Conservation (phyloP, 2,797 vertebrate species). For the Oreochromis grahami region DNA sequence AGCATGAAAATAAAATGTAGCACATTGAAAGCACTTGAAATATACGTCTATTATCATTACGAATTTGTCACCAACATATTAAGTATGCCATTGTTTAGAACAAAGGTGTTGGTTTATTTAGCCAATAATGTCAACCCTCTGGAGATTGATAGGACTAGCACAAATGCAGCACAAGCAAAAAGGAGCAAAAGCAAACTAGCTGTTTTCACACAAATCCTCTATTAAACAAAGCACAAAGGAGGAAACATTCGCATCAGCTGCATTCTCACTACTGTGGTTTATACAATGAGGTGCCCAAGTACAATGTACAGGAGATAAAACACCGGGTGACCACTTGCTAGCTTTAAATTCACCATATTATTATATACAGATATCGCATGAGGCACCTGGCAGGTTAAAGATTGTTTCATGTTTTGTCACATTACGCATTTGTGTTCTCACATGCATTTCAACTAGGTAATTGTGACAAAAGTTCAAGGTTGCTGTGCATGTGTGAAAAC, state of each 20-base stretch:
- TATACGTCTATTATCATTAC: slow-evolving; percentile 1
- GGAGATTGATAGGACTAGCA: background rate
- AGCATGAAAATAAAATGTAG: slow-evolving; percentile 66
- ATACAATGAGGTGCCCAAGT: background rate
- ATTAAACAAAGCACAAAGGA: background rate
- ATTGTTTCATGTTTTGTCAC: background rate
- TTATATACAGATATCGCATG: background rate
- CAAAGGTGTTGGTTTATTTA: background rate
- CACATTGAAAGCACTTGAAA: slow-evolving; percentile 50
- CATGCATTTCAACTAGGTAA: background rate
- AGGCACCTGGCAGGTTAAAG: background rate
- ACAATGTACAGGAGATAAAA: background rate
- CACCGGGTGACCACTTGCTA: background rate
- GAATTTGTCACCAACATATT: slow-evolving; percentile 17
- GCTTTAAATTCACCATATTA: background rate
- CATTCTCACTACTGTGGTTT: background rate
- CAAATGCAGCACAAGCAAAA: slow-evolving; percentile 11
- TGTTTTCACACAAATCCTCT: background rate
- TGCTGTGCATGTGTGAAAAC: background rate
- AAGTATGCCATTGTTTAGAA: background rate
- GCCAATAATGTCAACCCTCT: background rate
- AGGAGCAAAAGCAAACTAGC: background rate
- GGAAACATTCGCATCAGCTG: background rate
- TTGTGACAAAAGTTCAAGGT: background rate
- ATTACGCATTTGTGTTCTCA: background rate